These are phyloP conservation scores for Pempheris klunzingeri DNA, from an alignment of 2,797 vertebrate species.

Conservation along the genomic window DNA sequence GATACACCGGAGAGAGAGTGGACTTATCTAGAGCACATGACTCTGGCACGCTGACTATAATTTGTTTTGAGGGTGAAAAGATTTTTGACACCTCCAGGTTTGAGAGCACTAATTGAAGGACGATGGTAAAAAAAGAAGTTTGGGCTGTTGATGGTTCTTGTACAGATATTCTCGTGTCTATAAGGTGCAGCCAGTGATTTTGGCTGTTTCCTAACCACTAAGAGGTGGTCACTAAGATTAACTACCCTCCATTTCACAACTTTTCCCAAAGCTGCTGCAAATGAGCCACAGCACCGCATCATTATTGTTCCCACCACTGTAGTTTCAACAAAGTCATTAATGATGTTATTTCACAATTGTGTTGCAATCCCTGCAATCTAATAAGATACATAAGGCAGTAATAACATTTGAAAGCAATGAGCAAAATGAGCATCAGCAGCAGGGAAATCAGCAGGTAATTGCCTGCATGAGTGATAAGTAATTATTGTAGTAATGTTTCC, in stretches of 20 bases:
- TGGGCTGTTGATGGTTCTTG: neutral
- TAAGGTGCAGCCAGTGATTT: neutral
- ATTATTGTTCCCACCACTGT: neutral
- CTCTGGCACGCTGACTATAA: conserved; percentile 33
- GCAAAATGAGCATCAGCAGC: conserved; percentile 31
- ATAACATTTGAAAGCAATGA: conserved; percentile 50
- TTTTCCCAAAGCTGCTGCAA: neutral
- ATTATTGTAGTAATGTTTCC: conserved; percentile 43
- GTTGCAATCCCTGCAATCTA: conserved; percentile 35
- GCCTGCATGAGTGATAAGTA: conserved; percentile 34
- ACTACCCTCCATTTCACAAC: neutral
- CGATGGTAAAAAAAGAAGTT: neutral
- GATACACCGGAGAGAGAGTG: conserved; percentile 14
- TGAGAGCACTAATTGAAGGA: neutral
- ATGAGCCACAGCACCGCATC: neutral
- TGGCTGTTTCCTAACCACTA: neutral
- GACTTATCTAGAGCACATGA: conserved; percentile 39
- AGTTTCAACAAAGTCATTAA: conserved; percentile 22
- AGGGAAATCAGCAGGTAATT: conserved; percentile 43
- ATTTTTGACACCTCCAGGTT: neutral
- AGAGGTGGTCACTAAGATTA: neutral
- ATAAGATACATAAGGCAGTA: conserved; percentile 37
- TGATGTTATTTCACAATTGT: conserved; percentile 30
- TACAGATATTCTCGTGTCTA: neutral
- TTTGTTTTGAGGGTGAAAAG: conserved; percentile 33